Evolutionary conservation across 2,797 vertebrate genomes (phyloP).

Genomic region (Xyrichtys novacula): DNA sequence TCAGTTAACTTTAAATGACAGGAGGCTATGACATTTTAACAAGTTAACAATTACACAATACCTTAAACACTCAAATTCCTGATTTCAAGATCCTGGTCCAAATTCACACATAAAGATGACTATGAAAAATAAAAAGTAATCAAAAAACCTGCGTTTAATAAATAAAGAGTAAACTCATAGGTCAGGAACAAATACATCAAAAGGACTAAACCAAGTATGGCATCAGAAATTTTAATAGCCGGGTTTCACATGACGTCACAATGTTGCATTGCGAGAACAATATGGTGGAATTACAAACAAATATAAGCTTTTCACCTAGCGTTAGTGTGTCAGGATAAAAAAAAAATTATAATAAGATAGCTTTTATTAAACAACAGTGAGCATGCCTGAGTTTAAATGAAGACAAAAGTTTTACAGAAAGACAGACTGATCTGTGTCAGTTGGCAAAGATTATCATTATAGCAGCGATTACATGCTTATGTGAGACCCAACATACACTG

Average conservation of each 20-base stretch:
- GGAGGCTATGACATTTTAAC: slow-evolving; percentile 2
- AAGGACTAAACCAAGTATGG: slow-evolving; percentile 15
- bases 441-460: slow-evolving; percentile 26
- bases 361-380: slow-evolving; percentile 42
- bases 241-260: neutral
- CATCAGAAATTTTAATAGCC: slow-evolving; percentile 11
- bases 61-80: slow-evolving; percentile 26
- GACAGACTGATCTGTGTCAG: slow-evolving; percentile 19
- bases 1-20: too few species aligned
- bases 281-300: slow-evolving; percentile 27
- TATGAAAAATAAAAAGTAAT: neutral
- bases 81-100: slow-evolving; percentile 4
- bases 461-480: slow-evolving; percentile 45
- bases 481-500: slow-evolving; percentile 18
- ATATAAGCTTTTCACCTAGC: slow-evolving; percentile 15
- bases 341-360: slow-evolving; percentile 27
- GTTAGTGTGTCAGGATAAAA: slow-evolving; percentile 18
- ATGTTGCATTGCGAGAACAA: too few species aligned
- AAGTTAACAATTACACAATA: slow-evolving; percentile 17
- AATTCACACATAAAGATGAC: slow-evolving; percentile 18
- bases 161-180: slow-evolving; percentile 34
- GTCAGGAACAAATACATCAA: neutral
- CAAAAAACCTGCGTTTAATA: slow-evolving; percentile 38
- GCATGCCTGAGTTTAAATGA: slow-evolving; percentile 41
- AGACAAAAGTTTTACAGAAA: slow-evolving; percentile 12